A percentile compares a stretch with the other conserved stretches of the same genome.
Conservation (phyloP, 2,888 invertebrate genomes). For the Adela reaumurella region DNA sequence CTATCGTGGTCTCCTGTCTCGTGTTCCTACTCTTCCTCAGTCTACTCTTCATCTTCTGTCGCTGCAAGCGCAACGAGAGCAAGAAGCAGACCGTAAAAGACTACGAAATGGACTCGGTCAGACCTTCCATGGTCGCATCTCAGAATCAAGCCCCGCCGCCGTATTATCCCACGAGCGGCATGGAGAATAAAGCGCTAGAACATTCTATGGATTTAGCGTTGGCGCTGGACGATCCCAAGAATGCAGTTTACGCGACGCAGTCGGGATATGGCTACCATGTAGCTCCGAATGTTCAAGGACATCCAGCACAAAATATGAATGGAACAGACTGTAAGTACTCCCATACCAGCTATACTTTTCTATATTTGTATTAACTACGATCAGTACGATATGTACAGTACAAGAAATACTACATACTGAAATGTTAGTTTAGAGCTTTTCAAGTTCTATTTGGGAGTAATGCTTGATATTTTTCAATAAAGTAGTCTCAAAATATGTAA, state of each 20-base stretch:
- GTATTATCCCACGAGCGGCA: conserved; percentile 80
- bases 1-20: conserved; percentile 73
- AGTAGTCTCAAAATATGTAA: too few species aligned
- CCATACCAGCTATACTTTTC: too few species aligned
- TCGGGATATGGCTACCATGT: conserved; percentile 84
- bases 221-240: conserved; percentile 82
- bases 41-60: conserved; percentile 77
- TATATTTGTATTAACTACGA: too few species aligned
- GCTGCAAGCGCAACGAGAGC: conserved; percentile 76
- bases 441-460: too few species aligned
- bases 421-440: too few species aligned
- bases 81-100: conserved; percentile 84
- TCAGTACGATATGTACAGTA: too few species aligned
- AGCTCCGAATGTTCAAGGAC: conserved; percentile 62
- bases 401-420: too few species aligned
- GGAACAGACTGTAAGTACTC: conserved; percentile 76
- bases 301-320: conserved; percentile 64
- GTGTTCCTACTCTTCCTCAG: conserved; percentile 76
- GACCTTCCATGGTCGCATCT: conserved; percentile 81
- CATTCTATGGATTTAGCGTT: conserved; percentile 83
- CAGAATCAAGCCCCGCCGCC: conserved; percentile 86
- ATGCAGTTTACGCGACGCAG: conserved; percentile 77
- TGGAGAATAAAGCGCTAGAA: conserved; percentile 90
- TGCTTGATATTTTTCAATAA: too few species aligned
- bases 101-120: conserved; percentile 86